phyloP scores from a whole-genome alignment of 35 echinoderm and acorn worm genomes.

The Anneissia japonica region DNA sequence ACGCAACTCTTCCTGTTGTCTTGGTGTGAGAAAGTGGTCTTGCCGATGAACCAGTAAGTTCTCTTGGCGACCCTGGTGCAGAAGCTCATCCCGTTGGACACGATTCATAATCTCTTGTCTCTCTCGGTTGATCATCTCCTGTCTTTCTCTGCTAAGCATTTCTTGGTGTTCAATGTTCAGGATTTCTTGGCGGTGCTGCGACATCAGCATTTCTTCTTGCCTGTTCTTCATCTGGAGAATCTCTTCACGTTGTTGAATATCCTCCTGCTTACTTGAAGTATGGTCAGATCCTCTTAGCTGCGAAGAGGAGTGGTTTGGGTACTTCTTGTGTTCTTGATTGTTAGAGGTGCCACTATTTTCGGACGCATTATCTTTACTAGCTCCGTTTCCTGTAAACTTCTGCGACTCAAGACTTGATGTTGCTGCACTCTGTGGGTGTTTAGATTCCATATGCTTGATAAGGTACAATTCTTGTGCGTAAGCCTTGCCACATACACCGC shows the following conservation, averaged over 20 bases:
- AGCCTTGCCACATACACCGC: conserved; percentile 80
- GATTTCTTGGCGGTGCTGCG: neutral
- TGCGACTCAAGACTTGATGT: neutral
- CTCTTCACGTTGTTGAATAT: neutral
- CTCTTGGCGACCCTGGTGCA: neutral
- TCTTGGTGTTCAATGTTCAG: neutral
- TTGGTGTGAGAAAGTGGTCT: neutral
- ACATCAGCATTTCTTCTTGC: neutral
- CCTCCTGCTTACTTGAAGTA: neutral
- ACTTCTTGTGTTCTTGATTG: neutral
- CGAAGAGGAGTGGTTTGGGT: neutral
- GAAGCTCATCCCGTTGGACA: neutral
- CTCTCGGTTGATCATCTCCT: neutral
- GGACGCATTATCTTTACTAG: neutral
- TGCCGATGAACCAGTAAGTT: neutral
- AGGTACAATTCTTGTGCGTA: conserved; percentile 89
- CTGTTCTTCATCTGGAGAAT: neutral
- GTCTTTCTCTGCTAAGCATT: neutral
- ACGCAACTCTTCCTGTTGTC: neutral
- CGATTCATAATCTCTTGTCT: neutral
- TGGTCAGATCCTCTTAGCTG: neutral
- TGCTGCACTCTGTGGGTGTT: conserved; percentile 58
- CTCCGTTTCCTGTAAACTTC: neutral
- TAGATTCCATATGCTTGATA: conserved; percentile 83
- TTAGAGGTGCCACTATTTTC: neutral